phyloP scores from a whole-genome alignment of 2,888 invertebrate genomes.

The Phania funesta region DNA sequence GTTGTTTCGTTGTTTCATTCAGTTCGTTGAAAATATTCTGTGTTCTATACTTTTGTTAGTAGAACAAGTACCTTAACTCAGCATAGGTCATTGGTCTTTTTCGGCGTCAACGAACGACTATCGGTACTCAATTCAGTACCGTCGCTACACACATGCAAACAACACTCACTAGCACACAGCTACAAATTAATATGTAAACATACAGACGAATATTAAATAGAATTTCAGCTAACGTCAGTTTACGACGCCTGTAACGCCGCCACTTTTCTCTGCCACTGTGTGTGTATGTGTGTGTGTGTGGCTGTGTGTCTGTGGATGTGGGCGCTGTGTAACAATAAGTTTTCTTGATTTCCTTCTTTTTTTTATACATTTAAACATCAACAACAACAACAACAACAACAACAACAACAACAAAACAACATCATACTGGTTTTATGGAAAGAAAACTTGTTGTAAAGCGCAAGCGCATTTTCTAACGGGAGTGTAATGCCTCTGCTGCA shows the following conservation, averaged over 20 bases:
- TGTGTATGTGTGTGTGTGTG: conserved; percentile 50
- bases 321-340: conserved; percentile 53
- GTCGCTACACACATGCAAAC: conserved; percentile 16
- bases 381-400: neutral
- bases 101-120: conserved; percentile 77
- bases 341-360: conserved; percentile 19
- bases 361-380: neutral
- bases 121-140: conserved; percentile 58
- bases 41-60: conserved; percentile 66
- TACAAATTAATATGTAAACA: neutral
- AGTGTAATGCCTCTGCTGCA: conserved; percentile 11
- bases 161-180: neutral
- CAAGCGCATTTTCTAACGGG: conserved; percentile 66
- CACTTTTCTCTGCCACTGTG: conserved; percentile 47
- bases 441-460: conserved; percentile 61
- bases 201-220: conserved; percentile 24
- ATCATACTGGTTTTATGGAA: conserved; percentile 30
- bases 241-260: conserved; percentile 40
- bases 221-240: conserved; percentile 44
- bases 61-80: conserved; percentile 72
- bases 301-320: conserved; percentile 50
- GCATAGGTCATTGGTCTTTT: conserved; percentile 80
- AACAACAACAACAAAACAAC: conserved; percentile 4
- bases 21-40: conserved; percentile 51
- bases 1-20: conserved; percentile 37